These are phyloP conservation scores for Willisornis vidua DNA, from an alignment of 2,113 vertebrate species.

Conservation along the genomic window DNA sequence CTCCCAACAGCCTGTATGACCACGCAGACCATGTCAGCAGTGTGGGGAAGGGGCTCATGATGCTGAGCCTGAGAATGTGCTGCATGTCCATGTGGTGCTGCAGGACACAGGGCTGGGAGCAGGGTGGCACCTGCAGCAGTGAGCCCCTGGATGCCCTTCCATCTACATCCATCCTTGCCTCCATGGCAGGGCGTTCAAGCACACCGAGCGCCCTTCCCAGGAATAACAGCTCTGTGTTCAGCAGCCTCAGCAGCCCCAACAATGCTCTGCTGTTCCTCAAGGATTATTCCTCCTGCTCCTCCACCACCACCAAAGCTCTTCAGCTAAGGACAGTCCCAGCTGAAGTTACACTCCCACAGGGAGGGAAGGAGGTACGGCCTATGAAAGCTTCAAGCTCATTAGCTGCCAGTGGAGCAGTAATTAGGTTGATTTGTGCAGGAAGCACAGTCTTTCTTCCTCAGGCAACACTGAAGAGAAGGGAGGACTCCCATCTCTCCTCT, in stretches of 20 bases:
- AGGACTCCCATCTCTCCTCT: not conserved
- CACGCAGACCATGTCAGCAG: rapidly evolving
- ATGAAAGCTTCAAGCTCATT: conserved; percentile 38
- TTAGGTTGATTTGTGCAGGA: not conserved
- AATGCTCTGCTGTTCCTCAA: not conserved
- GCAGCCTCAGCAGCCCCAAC: not conserved
- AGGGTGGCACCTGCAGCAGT: not conserved
- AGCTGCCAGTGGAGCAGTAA: not conserved
- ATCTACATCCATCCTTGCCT: rapidly evolving
- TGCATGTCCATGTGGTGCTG: rapidly evolving
- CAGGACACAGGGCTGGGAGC: not conserved
- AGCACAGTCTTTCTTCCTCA: not conserved
- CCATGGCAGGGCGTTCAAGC: rapidly evolving
- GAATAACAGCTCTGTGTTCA: not conserved
- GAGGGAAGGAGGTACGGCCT: not conserved
- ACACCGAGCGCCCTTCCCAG: rapidly evolving
- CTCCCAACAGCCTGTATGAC: not conserved
- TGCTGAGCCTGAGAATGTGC: rapidly evolving
- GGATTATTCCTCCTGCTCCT: not conserved
- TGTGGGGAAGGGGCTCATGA: not conserved
- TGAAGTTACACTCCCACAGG: not conserved
- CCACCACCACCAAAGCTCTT: not conserved
- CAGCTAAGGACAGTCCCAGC: not conserved
- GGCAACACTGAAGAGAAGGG: not conserved
- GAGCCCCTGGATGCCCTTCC: not conserved